Base-by-base conservation (phyloP, 2,888 invertebrate species). In the Pelosia muscerda region DNA sequence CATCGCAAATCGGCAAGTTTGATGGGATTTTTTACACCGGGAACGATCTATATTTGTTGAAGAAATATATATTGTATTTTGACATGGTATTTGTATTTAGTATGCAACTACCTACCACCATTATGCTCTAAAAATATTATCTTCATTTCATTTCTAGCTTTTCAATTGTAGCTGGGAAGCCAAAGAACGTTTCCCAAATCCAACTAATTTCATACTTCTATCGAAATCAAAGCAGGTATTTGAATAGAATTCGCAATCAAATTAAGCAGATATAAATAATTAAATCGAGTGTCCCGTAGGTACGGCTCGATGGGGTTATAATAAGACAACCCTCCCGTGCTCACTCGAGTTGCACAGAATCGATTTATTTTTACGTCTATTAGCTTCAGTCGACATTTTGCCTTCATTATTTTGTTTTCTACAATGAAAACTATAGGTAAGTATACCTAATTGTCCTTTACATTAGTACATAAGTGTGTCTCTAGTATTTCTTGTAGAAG, bases 311-410 rank as follows among this genome's bases (percentile, higher is more conserved):
- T 79, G 76, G 82, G 79, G 79, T 79, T 75, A 78, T 81, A 79
- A 79, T 76, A 77, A 83, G 83, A 84, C 83, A 84, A 85, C 87
- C 88, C 87, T 88, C 84, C 79, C 78, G 80, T 83, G 85, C 71
- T 81, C 88, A 82, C 79, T 84, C 81, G 82, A 79, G 85, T 85
- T 83, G 80, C 81, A 87, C 84, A 80, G 81, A 88, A 89, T 88
- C 87, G 83, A 90, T 89, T 90, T 88, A 90, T 88, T 87, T 85
- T 87, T 86, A 80, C 84, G 81, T 85, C 84, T 83, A 83, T 84
- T 88, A 83, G 81, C 81, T 75, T 73, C 73, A 76, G 76, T 72
- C 83, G 79, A 83, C 79, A 81, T 83, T 83, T 82, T 81, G 78
- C 83, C 83, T 85, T 76, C 77, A 83, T 78, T 81, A 79, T 75